Evolutionary conservation across 2,113 vertebrate genomes (phyloP), one percentile per base, ranked within the genome.

Genomic region (Peromyscus maniculatus): DNA sequence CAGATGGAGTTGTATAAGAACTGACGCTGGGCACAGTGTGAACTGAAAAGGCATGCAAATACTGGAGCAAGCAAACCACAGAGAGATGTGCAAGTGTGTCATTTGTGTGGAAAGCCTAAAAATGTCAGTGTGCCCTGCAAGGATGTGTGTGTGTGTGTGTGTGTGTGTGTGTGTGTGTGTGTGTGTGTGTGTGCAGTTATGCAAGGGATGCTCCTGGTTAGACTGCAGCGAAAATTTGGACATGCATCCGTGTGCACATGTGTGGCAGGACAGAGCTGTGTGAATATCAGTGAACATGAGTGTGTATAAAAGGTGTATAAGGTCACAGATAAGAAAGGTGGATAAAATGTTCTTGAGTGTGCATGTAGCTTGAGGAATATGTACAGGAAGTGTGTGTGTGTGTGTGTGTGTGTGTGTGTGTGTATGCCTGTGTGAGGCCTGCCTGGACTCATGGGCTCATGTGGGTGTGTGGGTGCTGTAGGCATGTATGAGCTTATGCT

Each of bases 391-490:
- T 16, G 21, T 80, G 7, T 67, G 39, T n/a, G 17, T 79, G 21
- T 52, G 55, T 36, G 0, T 97, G 69, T 5, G 64, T 96, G 89
- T 64, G 55, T 96, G 89, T 64, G 55, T 15, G 9, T 78, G 33
- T 62, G 55, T 33, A 16, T 78, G 95, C 9, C 10, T 22, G 9
- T 72, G 69, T 69, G 93, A 91, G 92, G 71, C 43, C 66, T 66
- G 55, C 55, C 49, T 88, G 77, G 55, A 28, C 75, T 89, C 0
- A 0, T 7, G 62, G 64, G 9, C 86, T 91, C 0, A 2, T 86
- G 89, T 97, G 71, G 7, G 67, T 91, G 89, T 87, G 84, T 95
- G 97, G 95, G 87, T 97, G 92, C 67, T 94, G 1, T 39, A 1
- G 1, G 83, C 75, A 83, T 31, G 72, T 3, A 0, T 0, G 67